These are phyloP conservation scores for Ceratitis capitata DNA, from an alignment of 1,140 invertebrate genomes.

Conservation along the genomic window DNA sequence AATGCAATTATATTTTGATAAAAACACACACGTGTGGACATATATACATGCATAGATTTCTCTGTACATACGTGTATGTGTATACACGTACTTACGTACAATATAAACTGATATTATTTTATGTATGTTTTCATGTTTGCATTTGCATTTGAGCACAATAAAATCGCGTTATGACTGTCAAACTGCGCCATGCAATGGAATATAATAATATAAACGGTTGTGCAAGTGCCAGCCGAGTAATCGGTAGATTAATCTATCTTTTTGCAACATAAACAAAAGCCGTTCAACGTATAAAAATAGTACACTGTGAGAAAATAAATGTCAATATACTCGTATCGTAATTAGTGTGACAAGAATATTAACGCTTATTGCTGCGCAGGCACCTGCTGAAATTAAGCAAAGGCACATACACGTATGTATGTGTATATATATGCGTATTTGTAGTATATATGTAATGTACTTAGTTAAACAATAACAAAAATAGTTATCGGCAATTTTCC, in stretches of 20 bases:
- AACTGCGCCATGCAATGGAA: neutral
- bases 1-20: neutral
- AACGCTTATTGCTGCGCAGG: neutral
- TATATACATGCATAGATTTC: too few relatives aligned
- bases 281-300: neutral
- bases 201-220: neutral
- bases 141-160: neutral
- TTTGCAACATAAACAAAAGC: neutral
- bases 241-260: neutral
- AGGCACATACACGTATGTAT: neutral
- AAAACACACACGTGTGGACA: neutral
- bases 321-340: neutral
- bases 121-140: neutral
- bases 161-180: neutral
- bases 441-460: neutral
- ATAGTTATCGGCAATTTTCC: too few relatives aligned
- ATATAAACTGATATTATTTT: too few relatives aligned
- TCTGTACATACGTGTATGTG: too few relatives aligned
- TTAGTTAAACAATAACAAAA: too few relatives aligned
- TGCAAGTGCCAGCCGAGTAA: constrained; percentile 4
- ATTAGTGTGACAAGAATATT: neutral
- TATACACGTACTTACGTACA: neutral
- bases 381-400: neutral
- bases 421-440: neutral
- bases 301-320: neutral